Evolutionary conservation across 2,797 vertebrate genomes (phyloP).

Genomic region (Pogonophryne albipinna): DNA sequence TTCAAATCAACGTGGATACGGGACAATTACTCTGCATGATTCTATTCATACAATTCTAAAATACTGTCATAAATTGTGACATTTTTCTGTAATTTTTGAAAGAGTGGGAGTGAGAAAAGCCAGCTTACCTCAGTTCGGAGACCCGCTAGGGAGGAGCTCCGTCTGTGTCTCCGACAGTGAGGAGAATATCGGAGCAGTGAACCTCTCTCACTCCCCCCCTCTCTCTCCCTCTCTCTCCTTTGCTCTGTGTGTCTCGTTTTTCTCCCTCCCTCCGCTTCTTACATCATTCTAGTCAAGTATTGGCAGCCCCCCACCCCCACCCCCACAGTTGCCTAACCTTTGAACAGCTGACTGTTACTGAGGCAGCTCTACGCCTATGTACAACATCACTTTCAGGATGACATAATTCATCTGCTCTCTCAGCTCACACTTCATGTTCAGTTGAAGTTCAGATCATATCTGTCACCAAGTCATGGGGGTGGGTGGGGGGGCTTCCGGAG

Average conservation of each 20-base stretch:
- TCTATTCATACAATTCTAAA: background rate
- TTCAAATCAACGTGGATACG: no score
- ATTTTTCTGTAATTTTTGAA: background rate
- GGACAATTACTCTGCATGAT: background rate
- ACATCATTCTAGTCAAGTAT: conserved; percentile 83
- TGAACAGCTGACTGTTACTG: no score
- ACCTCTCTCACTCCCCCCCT: conserved; percentile 19
- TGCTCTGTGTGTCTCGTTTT: conserved; percentile 27
- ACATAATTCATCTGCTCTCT: conserved; percentile 22
- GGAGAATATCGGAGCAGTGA: conserved; percentile 72
- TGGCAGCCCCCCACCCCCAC: conserved; percentile 48
- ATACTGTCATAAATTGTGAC: background rate
- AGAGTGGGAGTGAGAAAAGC: conserved; percentile 36
- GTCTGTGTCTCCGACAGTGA: conserved; percentile 79
- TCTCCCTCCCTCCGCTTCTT: conserved; percentile 70
- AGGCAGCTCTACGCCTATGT: conserved; percentile 24
- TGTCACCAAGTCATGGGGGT: conserved; percentile 44
- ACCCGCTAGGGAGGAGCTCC: conserved; percentile 67
- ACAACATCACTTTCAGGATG: conserved; percentile 25
- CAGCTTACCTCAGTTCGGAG: conserved; percentile 71
- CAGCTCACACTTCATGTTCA: conserved; percentile 42
- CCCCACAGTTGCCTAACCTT: no score
- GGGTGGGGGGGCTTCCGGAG: conserved; percentile 30
- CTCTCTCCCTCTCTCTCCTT: background rate
- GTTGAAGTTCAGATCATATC: conserved; percentile 39